Conservation (phyloP, 2,113 vertebrate genomes). For the Trochalopteron elliotii region DNA sequence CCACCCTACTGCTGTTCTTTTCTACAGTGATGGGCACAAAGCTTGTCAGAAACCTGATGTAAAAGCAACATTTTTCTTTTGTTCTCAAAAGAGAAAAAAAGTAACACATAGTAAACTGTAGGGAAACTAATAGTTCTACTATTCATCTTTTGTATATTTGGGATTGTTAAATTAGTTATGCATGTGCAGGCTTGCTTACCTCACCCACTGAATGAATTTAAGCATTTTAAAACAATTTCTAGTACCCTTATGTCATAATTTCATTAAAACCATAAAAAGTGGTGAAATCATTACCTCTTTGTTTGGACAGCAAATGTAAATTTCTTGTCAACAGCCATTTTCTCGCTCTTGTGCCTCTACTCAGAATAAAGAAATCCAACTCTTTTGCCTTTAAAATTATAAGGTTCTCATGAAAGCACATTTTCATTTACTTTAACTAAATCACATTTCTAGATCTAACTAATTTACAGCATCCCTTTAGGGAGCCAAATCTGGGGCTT, state of each 20-base stretch:
- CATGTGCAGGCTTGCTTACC: background rate
- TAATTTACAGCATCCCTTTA: constrained; percentile 3
- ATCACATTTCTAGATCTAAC: constrained; percentile 5
- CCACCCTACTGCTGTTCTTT: background rate
- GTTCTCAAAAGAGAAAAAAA: background rate
- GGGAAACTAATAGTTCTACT: background rate
- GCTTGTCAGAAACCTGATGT: rapidly evolving
- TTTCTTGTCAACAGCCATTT: background rate
- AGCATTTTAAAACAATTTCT: background rate
- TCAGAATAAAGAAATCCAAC: background rate
- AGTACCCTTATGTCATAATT: background rate
- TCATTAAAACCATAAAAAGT: background rate
- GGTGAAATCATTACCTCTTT: constrained; percentile 16
- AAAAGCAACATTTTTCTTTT: background rate
- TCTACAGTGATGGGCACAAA: background rate
- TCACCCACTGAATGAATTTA: background rate
- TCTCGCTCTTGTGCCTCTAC: background rate
- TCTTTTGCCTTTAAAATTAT: background rate
- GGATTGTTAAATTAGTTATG: background rate
- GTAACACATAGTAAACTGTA: background rate
- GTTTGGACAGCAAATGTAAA: background rate
- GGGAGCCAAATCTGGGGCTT: background rate
- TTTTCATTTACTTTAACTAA: constrained; percentile 18
- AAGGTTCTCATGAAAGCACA: background rate
- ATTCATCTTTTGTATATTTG: background rate